A percentile compares a stretch with the other conserved stretches of the same genome.
These are phyloP conservation scores for Heteromurus nitidus DNA, from an alignment of 2,888 invertebrate species.

Conservation along the genomic window DNA sequence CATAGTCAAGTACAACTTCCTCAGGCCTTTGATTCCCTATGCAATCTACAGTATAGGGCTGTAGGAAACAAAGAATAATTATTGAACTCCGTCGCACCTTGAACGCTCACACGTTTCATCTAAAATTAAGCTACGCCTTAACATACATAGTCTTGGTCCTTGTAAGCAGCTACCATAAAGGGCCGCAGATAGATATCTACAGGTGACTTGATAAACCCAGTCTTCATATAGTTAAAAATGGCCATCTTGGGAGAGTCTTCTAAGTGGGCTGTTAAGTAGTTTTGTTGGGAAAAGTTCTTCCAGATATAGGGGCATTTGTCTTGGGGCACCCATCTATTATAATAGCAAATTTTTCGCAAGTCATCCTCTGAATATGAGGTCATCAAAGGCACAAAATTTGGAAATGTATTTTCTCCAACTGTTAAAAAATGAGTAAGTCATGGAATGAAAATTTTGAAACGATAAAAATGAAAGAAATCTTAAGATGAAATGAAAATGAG, in stretches of 20 bases:
- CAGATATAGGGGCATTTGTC: constrained; percentile 86
- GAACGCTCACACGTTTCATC: neutral
- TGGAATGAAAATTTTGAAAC: neutral
- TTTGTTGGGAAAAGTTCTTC: constrained; percentile 81
- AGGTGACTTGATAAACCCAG: constrained; percentile 84
- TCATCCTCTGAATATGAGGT: constrained; percentile 80
- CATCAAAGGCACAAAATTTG: constrained; percentile 89
- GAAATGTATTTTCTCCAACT: constrained; percentile 89
- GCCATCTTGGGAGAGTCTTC: constrained; percentile 85
- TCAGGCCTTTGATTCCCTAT: constrained; percentile 66
- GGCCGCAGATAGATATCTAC: constrained; percentile 89
- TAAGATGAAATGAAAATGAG: too few relatives aligned
- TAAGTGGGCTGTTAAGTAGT: constrained; percentile 72
- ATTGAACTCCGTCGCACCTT: too few relatives aligned
- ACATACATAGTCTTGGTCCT: constrained; percentile 29
- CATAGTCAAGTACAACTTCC: constrained; percentile 58
- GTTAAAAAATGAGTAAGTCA: constrained; percentile 8
- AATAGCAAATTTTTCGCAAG: constrained; percentile 70
- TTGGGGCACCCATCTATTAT: constrained; percentile 75
- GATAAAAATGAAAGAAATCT: neutral
- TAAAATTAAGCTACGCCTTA: neutral
- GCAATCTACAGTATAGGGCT: constrained; percentile 56
- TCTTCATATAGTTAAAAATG: constrained; percentile 85
- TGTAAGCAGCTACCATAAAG: constrained; percentile 79
- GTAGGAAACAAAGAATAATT: neutral